Evolutionary conservation across 2,888 invertebrate species (phyloP), one percentile per base, ranked within the genome.

Genomic region (Lamproptera curius): DNA sequence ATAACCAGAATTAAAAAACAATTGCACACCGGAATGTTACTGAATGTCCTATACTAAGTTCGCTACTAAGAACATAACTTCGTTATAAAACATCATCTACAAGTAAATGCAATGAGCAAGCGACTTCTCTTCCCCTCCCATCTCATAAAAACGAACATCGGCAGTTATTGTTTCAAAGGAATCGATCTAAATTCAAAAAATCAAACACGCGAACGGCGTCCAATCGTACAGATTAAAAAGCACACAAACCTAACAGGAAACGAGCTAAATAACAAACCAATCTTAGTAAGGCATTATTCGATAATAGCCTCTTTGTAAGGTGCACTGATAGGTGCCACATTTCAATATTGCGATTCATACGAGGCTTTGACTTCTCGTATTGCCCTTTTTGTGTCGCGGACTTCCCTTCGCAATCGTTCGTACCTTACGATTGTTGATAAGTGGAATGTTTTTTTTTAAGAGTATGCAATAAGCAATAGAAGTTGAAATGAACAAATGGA

Each of bases 201-300:
- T 17, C 17, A 20, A 17, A 34, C 16, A 42, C 33, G 26, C 42
- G 20, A 42, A 14, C 13, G 33, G 17, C 16, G 17, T 17, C 20
- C 42, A 42, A 42, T 42, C 28, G 26, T 20, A 16, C 37, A 11
- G 37, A 40, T 16, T 16, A 28, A 51, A 42, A 41, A 40, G 16
- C 28, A 17, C 37, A 45, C 23, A 43, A 48, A 46, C 58, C 74
- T 65, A 51, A 55, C 76, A 74, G 61, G 69, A 61, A 50, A 26
- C 5, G 37, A 5, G 20, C 53, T 61, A 54, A 57, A 63, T 63
- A 65, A 63, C 36, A 50, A 40, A 68, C 64, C 72, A 67, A 76
- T 76, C 77, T 76, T 72, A 79, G 76, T 81, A 76, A 70, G 67
- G 62, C 73, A 78, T 79, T 81, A 79, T 70, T 65, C 67, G 73